These are phyloP conservation scores for Microtus ochrogaster DNA, from an alignment of 2,113 vertebrate species.

Conservation along the genomic window DNA sequence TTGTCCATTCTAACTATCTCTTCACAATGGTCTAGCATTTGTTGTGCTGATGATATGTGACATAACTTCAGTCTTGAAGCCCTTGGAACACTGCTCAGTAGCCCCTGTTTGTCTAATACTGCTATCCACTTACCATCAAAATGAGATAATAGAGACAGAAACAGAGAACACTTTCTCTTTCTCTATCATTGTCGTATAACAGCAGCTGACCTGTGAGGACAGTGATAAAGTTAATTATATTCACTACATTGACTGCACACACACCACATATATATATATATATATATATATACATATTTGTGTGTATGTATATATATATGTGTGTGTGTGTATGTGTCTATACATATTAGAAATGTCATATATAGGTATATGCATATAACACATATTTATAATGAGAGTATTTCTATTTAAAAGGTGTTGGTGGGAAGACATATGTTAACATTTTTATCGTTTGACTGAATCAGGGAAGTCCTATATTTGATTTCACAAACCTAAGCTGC, in stretches of 20 bases:
- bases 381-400: too few relatives aligned
- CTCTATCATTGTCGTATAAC: not conserved
- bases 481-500: not conserved
- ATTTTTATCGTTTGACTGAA: not conserved
- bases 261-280: too few relatives aligned
- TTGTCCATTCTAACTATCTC: not conserved
- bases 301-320: too few relatives aligned
- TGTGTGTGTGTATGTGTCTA: too few relatives aligned
- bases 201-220: not conserved
- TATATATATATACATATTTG: too few relatives aligned
- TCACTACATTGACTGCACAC: too few relatives aligned
- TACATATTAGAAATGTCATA: not conserved
- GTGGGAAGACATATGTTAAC: not conserved
- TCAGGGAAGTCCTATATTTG: not conserved
- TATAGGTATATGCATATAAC: not conserved
- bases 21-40: not conserved
- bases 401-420: not conserved
- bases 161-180: not conserved
- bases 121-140: not conserved
- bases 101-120: not conserved
- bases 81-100: not conserved
- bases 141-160: not conserved
- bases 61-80: not conserved
- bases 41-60: not conserved
- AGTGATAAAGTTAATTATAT: not conserved